Conservation (phyloP, 2,888 invertebrate genomes). For the Drosophila prolongata region DNA sequence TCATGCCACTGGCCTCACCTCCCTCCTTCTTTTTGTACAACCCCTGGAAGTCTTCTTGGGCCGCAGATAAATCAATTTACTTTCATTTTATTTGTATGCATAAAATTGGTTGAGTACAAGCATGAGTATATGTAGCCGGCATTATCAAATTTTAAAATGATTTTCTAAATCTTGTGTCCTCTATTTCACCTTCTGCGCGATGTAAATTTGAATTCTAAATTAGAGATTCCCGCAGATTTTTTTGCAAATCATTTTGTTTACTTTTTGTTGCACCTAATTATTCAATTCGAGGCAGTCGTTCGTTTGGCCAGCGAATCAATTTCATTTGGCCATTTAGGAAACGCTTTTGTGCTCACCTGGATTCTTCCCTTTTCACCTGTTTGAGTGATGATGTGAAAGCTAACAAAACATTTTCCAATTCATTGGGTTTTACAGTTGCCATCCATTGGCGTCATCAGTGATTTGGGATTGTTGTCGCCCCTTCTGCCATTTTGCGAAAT, state of each 20-base stretch:
- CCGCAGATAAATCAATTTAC: constrained; percentile 80
- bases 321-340: constrained; percentile 12
- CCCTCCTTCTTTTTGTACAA: neutral
- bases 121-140: constrained; percentile 2
- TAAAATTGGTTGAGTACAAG: constrained; percentile 59
- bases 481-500: constrained; percentile 52
- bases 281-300: constrained; percentile 59
- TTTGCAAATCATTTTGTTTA: neutral
- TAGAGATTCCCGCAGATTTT: constrained; percentile 39
- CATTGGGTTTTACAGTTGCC: constrained; percentile 80
- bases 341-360: constrained; percentile 26
- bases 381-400: constrained; percentile 72
- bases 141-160: constrained; percentile 60
- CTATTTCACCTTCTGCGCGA: constrained; percentile 3
- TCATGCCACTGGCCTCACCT: constrained; percentile 24
- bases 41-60: constrained; percentile 26
- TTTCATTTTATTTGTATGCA: constrained; percentile 76
- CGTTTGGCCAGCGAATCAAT: constrained; percentile 4
- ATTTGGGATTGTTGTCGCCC: constrained; percentile 60
- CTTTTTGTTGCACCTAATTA: constrained; percentile 64
- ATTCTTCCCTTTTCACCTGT: constrained; percentile 8
- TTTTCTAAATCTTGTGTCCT: constrained; percentile 59
- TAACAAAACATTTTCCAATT: constrained; percentile 81
- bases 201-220: constrained; percentile 50
- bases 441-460: constrained; percentile 57